These are phyloP conservation scores for Cossypha heuglini DNA, from an alignment of 2,797 vertebrate species.

Conservation along the genomic window DNA sequence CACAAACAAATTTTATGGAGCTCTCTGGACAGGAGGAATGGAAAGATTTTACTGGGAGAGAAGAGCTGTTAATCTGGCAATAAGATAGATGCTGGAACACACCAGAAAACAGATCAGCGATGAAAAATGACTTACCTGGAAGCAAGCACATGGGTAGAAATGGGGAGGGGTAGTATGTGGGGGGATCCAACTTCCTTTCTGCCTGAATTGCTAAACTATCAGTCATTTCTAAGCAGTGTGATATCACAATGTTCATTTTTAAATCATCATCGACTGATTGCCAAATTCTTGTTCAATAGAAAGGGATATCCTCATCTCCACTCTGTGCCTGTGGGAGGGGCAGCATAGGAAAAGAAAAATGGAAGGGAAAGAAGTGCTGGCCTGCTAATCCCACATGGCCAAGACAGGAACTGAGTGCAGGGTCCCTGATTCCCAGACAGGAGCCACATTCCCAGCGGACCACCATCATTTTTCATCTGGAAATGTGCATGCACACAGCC, in stretches of 20 bases:
- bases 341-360: not conserved
- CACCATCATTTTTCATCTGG: not conserved
- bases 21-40: not conserved
- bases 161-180: not conserved
- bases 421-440: not conserved
- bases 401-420: not conserved
- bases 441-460: not conserved
- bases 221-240: not conserved
- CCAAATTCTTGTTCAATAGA: not conserved
- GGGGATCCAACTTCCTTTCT: not conserved
- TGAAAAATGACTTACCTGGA: not conserved
- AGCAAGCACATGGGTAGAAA: not conserved
- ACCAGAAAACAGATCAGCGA: not conserved
- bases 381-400: not conserved
- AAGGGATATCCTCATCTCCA: not conserved
- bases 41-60: not conserved
- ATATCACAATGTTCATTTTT: not conserved
- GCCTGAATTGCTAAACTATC: not conserved
- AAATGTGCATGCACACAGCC: accelerated
- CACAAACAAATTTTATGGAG: not conserved
- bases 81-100: not conserved
- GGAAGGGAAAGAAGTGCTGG: not conserved
- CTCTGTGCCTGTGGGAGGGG: not conserved
- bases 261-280: not conserved
- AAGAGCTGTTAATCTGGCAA: not conserved